Evolutionary conservation across 2,888 invertebrate species (phyloP), one percentile per base, ranked within the genome.

Genomic region (Leucania comma): DNA sequence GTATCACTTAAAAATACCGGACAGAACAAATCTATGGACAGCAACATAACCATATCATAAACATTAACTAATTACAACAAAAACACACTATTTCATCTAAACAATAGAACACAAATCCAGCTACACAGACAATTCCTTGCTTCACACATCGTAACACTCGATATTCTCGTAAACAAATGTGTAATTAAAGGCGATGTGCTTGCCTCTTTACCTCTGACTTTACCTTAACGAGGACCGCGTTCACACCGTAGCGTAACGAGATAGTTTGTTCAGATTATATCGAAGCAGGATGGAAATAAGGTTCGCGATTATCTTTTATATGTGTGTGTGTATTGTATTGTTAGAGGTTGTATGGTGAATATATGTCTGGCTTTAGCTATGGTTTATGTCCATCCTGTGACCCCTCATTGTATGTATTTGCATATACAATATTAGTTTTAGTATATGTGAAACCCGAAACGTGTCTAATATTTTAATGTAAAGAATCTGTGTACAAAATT

Each of bases 161-260:
- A 79, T 79, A 71, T 51, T 78, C 57, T 72, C 32, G 66, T 77
- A 74, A 77, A 79, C 79, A 78, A 82, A 80, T 60, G 60, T 58
- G 72, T 70, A 83, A 83, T 83, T 83, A 83, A 81, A 78, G 62
- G 68, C 48, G 57, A 66, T 66, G 64, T 10, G 54, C 56, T 70
- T 69, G 73, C 68, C 54, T 69, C 59, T 38, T 78, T 72, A 76
- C 83, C 81, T 80, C 29, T 71, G 67, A 38, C 68, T 69, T 83
- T 70, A 77, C 79, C 75, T 66, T 68, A 76, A 66, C 80, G 78
- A 80, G 46, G 54, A 24, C 78, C 70, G 61, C 78, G 58, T 72
- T 83, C 57, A 85, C 78, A 80, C 78, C 76, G 78, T 56, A 24
- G 0, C 29, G 83, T 83, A 83, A 83, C 72, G 9, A 35, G 71